phyloP scores from a whole-genome alignment of 2,888 invertebrate genomes.

The Catonia carolina region DNA sequence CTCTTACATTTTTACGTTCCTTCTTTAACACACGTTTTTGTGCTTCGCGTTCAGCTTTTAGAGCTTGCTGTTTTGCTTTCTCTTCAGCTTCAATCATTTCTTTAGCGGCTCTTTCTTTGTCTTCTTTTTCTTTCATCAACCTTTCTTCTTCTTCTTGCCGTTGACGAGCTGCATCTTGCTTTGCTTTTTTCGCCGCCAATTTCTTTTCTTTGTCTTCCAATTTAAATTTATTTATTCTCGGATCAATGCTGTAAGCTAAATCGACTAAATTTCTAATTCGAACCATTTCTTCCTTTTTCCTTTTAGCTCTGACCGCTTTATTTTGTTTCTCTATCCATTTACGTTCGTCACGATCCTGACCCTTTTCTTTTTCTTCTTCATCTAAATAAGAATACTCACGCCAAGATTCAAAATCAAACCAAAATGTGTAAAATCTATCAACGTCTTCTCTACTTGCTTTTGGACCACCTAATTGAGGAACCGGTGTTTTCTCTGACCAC shows the following conservation, averaged over 20 bases:
- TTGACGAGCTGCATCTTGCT: slow-evolving; percentile 70
- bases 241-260: slow-evolving; percentile 88
- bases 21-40: slow-evolving; percentile 80
- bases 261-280: slow-evolving; percentile 88
- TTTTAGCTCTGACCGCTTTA: slow-evolving; percentile 81
- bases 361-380: slow-evolving; percentile 97
- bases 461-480: slow-evolving; percentile 75
- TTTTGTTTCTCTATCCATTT: slow-evolving; percentile 99
- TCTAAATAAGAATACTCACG: slow-evolving; percentile 97
- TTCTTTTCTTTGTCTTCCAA: slow-evolving; percentile 90
- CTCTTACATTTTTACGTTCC: slow-evolving; percentile 73
- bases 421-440: slow-evolving; percentile 92
- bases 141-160: slow-evolving; percentile 79
- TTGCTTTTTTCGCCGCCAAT: slow-evolving; percentile 79
- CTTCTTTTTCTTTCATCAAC: slow-evolving; percentile 59
- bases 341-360: slow-evolving; percentile 62
- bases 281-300: slow-evolving; percentile 95
- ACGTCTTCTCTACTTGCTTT: slow-evolving; percentile 75
- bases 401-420: slow-evolving; percentile 99
- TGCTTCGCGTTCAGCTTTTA: slow-evolving; percentile 78
- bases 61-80: slow-evolving; percentile 70
- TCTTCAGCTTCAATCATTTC: slow-evolving; percentile 76
- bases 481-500: slow-evolving; percentile 85
- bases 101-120: slow-evolving; percentile 52
- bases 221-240: slow-evolving; percentile 84